Conservation (phyloP, 2,888 invertebrate genomes). For the Drosophila acutilabella region DNA sequence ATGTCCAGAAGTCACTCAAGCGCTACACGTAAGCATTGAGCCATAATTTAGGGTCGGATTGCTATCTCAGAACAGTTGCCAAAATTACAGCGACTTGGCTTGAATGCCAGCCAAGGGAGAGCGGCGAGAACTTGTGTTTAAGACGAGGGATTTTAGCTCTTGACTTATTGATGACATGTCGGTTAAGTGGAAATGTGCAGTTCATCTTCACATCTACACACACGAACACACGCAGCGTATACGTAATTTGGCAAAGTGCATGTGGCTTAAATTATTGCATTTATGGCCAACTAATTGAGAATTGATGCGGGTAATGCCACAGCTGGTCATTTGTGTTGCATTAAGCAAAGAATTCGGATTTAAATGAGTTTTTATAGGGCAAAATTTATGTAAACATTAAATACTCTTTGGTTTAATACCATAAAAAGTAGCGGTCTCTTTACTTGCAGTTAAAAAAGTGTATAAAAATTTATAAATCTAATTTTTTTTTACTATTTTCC, state of each 20-base stretch:
- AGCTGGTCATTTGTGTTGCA: background rate
- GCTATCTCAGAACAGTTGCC: constrained; percentile 9
- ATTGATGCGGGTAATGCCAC: background rate
- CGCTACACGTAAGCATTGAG: constrained; percentile 20
- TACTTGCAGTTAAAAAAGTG: too few relatives aligned
- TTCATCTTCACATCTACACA: constrained; percentile 7
- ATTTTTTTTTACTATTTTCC: too few relatives aligned
- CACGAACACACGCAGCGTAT: constrained; percentile 33
- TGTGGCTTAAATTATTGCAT: constrained; percentile 9
- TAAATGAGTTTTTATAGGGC: background rate
- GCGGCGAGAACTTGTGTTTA: constrained; percentile 23
- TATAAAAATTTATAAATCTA: too few relatives aligned
- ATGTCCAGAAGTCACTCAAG: constrained; percentile 33
- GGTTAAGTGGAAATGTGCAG: constrained; percentile 19
- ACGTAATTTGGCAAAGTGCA: constrained; percentile 25
- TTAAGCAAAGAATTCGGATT: constrained; percentile 5
- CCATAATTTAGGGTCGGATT: constrained; percentile 9
- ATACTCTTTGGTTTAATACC: background rate
- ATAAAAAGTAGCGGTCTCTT: too few relatives aligned
- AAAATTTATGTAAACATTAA: background rate
- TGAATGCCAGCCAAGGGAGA: constrained; percentile 8
- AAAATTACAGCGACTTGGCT: constrained; percentile 13
- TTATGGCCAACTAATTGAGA: constrained; percentile 28
- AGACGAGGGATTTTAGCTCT: constrained; percentile 28
- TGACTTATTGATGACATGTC: constrained; percentile 47